phyloP scores from a whole-genome alignment of 2,888 invertebrate species.

The Copidosoma aretas region DNA sequence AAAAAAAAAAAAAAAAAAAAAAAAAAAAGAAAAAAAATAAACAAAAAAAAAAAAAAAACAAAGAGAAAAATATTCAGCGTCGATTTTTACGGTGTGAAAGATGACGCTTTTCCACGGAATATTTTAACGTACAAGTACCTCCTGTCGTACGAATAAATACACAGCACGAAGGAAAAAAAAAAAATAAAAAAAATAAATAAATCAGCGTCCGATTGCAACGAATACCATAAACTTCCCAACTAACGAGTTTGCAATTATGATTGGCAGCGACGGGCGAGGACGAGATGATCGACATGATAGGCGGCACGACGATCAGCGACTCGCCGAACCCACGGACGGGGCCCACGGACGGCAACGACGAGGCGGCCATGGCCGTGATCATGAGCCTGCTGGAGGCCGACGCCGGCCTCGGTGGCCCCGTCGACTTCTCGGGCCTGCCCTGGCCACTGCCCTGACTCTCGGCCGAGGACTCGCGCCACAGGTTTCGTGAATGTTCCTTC shows the following conservation, averaged over 20 bases:
- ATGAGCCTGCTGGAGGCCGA: constrained; percentile 90
- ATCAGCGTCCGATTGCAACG: no score
- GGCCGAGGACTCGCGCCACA: no score
- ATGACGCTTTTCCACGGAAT: no score
- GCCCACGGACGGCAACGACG: constrained; percentile 80
- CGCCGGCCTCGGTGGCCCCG: constrained; percentile 85
- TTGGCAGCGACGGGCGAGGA: constrained; percentile 60
- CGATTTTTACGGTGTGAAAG: no score
- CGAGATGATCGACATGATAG: constrained; percentile 69
- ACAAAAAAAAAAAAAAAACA: not conserved
- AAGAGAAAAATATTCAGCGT: no score
- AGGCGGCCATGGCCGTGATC: constrained; percentile 90
- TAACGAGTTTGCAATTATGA: not conserved
- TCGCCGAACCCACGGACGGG: constrained; percentile 61
- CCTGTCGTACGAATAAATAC: no score
- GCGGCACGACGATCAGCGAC: constrained; percentile 64
- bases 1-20: no score
- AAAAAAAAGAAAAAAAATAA: not conserved
- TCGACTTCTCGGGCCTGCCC: constrained; percentile 84
- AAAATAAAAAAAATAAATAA: not conserved
- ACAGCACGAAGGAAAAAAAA: no score
- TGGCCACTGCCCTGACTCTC: constrained; percentile 77
- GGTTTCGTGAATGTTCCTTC: no score
- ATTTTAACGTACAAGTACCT: no score
- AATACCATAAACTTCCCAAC: no score